Conservation (phyloP, 2,888 invertebrate genomes). For the Lamellibrachia columna region DNA sequence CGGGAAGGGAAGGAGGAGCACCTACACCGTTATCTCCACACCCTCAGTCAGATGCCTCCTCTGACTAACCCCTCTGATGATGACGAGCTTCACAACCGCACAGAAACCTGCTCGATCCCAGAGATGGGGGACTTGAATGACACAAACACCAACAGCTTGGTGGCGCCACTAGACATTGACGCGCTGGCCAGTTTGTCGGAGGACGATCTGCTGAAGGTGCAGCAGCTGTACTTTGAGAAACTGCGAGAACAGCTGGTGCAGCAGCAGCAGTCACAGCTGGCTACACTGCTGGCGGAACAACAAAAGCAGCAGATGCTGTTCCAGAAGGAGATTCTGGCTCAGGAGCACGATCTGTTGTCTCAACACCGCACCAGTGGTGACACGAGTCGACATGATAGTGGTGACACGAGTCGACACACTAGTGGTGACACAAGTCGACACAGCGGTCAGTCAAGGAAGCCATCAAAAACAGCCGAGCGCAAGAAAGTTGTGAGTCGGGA, state of each 20-base stretch:
- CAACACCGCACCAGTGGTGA: neutral
- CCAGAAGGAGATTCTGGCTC: slow-evolving; percentile 34
- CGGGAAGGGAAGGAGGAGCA: slow-evolving; percentile 59
- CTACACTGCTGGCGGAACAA: slow-evolving; percentile 67
- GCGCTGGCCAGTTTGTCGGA: slow-evolving; percentile 7
- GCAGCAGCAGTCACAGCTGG: slow-evolving; percentile 41
- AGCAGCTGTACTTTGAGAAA: slow-evolving; percentile 53
- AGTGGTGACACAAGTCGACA: neutral
- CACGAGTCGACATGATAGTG: neutral
- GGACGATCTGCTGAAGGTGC: slow-evolving; percentile 34
- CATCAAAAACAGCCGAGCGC: neutral
- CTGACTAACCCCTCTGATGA: neutral
- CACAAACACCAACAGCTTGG: neutral
- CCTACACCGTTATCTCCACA: slow-evolving; percentile 56
- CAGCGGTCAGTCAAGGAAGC: neutral
- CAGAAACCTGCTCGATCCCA: neutral
- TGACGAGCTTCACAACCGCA: neutral
- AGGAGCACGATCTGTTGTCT: neutral
- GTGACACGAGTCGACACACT: neutral
- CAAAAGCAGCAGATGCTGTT: slow-evolving; percentile 73
- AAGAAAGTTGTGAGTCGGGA: neutral
- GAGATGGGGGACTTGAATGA: neutral
- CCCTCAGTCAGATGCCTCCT: slow-evolving; percentile 44
- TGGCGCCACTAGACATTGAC: neutral
- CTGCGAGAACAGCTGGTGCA: slow-evolving; percentile 41